Evolutionary conservation across 2,113 vertebrate genomes (phyloP), one percentile per base, ranked within the genome.

Genomic region (Zeus faber): DNA sequence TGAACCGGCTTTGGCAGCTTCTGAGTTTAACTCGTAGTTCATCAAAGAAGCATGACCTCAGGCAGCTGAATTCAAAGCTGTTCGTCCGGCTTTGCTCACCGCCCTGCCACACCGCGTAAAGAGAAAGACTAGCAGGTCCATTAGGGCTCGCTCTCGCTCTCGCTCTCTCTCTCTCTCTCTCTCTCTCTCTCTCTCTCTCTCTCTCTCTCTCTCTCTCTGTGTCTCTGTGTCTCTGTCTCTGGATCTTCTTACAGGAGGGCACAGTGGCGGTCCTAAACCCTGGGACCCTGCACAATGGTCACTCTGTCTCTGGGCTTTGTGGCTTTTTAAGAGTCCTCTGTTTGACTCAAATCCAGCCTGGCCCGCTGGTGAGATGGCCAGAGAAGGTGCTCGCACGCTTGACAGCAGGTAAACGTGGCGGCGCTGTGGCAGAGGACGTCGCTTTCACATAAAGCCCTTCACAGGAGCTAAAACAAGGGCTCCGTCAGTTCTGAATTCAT

Each of bases 201-300:
- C 6, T 40, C 37, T n/a, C 11, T 14, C 37, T 6, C 37, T 3
- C n/a, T 16, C 9, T 16, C 11, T 14, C 37, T 40, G 11, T 40
- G 11, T 40, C 37, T 40, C 6, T 14, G 5, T 40, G 13, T 16
- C 37, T 40, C 37, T 2, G 13, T 55, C 49, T 37, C 54, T 54
- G 69, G 80, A 84, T 91, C 83, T 54, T 55, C 63, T 91, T 90
- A 89, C 90, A 85, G 79, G 76, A 75, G 65, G 40, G 72, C 65
- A 70, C 61, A 35, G 70, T 47, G 62, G 64, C 11, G 21, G 67
- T 72, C 35, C 64, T 1, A 35, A 67, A 62, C 35, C 51, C n/a
- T 9, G 35, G 44, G 16, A 54, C 33, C 2, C 43, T 64, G 77
- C 65, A 91, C 90, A 91, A 91, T 88, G 79, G 76, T 35, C 4